Percentiles rank a stretch among this genome's conserved stretches.
These are phyloP conservation scores for Pseudomyrmex gracilis DNA, from an alignment of 1,140 invertebrate species.

Conservation along the genomic window DNA sequence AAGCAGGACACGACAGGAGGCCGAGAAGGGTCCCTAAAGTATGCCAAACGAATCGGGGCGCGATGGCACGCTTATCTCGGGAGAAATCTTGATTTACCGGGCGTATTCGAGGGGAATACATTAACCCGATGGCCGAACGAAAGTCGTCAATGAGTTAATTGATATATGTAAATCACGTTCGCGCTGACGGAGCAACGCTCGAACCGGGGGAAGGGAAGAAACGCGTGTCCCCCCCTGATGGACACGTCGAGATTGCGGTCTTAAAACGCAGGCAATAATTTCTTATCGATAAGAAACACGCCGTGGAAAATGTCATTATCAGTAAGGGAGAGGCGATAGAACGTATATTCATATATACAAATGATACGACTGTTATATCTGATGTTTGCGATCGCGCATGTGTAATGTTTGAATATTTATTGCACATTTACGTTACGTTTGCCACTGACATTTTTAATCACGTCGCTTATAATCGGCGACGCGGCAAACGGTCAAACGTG, in stretches of 20 bases:
- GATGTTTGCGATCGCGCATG: neutral
- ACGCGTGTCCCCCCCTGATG: neutral
- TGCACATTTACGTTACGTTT: conserved; percentile 5
- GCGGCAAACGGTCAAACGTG: conserved; percentile 29
- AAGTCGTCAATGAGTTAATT: conserved; percentile 65
- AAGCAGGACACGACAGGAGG: neutral
- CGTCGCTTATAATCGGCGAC: conserved; percentile 7
- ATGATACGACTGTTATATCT: conserved; percentile 11
- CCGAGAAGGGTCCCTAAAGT: conserved; percentile 41
- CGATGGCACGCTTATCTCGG: conserved; percentile 59
- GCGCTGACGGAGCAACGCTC: neutral
- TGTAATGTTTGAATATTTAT: conserved; percentile 13
- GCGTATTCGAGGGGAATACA: conserved; percentile 52
- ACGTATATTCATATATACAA: conserved; percentile 21
- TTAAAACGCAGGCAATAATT: conserved; percentile 37
- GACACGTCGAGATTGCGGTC: conserved; percentile 30
- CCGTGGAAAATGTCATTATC: conserved; percentile 49
- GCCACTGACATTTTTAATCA: conserved; percentile 13
- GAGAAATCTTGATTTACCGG: conserved; percentile 67
- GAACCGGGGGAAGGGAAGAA: neutral
- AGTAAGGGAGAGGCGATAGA: conserved; percentile 40
- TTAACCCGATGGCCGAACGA: conserved; percentile 52
- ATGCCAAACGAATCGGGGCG: conserved; percentile 39
- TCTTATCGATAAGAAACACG: conserved; percentile 50
- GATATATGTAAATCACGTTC: conserved; percentile 62